These are phyloP conservation scores for Auanema freiburgensis DNA, from an alignment of 2,888 invertebrate species.

Conservation along the genomic window DNA sequence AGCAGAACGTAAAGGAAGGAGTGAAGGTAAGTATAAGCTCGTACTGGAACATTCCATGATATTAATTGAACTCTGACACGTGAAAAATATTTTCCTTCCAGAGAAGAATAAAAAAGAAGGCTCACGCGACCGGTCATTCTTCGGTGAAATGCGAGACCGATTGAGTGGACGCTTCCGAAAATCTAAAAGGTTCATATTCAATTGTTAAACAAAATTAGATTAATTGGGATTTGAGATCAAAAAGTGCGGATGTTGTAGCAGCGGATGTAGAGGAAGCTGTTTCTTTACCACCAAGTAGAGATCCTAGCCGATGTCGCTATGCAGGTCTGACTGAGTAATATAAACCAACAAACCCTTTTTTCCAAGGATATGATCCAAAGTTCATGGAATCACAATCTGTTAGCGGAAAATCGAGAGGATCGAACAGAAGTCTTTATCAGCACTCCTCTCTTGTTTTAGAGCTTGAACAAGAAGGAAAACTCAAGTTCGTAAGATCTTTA, in stretches of 20 bases:
- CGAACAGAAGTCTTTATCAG: conserved; percentile 52
- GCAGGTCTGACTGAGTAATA: conserved; percentile 25
- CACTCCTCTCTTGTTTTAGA: conserved; percentile 57
- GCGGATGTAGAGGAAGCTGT: conserved; percentile 57
- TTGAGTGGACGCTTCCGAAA: conserved; percentile 48
- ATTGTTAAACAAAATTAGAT: too few species aligned
- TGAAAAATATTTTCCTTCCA: conserved; percentile 1
- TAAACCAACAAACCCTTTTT: not conserved
- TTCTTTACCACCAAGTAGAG: conserved; percentile 59
- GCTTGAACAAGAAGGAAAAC: conserved; percentile 43
- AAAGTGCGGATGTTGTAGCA: conserved; percentile 49
- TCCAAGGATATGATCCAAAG: conserved; percentile 19
- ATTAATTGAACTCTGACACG: too few species aligned
- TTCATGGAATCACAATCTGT: conserved; percentile 49
- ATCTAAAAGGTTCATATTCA: conserved; percentile 31
- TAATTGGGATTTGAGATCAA: conserved; percentile 50
- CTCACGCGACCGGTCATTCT: conserved; percentile 49
- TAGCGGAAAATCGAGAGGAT: conserved; percentile 49
- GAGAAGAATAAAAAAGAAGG: conserved; percentile 32
- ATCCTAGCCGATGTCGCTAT: conserved; percentile 53
- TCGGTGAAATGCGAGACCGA: conserved; percentile 56
- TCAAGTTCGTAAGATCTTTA: conserved; percentile 33
- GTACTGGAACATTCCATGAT: too few species aligned
- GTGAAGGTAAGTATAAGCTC: not conserved
- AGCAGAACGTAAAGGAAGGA: conserved; percentile 10